These are phyloP conservation scores for Lycocorax pyrrhopterus DNA, from an alignment of 2,113 vertebrate genomes.

Conservation along the genomic window DNA sequence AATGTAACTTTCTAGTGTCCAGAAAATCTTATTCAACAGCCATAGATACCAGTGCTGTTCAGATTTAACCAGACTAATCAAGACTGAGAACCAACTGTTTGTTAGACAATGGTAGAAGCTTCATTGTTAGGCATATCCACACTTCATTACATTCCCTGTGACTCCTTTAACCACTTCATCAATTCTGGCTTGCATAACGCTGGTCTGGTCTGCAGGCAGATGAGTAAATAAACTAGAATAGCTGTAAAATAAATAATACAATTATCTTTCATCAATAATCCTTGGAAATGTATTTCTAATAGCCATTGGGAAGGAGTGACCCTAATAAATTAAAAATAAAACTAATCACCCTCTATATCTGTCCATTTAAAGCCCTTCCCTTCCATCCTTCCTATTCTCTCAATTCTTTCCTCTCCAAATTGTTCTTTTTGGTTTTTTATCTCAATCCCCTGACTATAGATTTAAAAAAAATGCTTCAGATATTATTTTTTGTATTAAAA, in stretches of 20 bases:
- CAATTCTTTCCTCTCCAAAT: background rate
- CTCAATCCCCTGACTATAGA: background rate
- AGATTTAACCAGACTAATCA: conserved; percentile 34
- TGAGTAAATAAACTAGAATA: conserved; percentile 55
- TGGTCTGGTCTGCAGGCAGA: conserved; percentile 53
- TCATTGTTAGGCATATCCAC: conserved; percentile 42
- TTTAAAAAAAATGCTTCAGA: background rate
- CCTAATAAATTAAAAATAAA: background rate
- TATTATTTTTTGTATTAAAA: background rate
- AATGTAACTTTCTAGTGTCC: conserved; percentile 1
- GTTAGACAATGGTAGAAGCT: conserved; percentile 40
- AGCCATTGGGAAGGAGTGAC: background rate
- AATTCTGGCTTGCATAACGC: conserved; percentile 37
- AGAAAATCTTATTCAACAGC: conserved; percentile 50
- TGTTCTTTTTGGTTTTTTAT: background rate
- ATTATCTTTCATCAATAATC: conserved; percentile 49
- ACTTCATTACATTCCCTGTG: conserved; percentile 60
- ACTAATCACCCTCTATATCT: background rate
- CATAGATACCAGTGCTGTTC: conserved; percentile 16
- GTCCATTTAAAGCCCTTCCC: background rate
- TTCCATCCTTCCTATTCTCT: background rate
- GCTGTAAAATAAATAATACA: conserved; percentile 64
- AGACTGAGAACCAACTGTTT: conserved; percentile 45
- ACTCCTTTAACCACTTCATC: conserved; percentile 54
- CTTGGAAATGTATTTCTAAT: background rate